Evolutionary conservation across 1,140 invertebrate species (phyloP), one percentile per base, ranked within the genome.

Genomic region (Aricia agestis): DNA sequence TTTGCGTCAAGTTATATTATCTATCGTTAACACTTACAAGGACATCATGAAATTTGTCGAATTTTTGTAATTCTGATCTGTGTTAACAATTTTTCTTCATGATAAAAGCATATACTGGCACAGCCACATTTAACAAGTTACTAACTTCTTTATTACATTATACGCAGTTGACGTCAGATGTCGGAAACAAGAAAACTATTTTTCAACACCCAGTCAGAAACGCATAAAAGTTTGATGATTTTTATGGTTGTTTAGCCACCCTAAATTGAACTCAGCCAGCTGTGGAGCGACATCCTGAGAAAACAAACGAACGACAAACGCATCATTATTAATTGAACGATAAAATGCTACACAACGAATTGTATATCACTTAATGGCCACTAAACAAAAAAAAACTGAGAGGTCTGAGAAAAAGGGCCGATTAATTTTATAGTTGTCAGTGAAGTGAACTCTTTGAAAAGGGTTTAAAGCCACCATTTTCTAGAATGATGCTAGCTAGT

Each of bases 251-350:
- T 79, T 74, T 79, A 74, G 69, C 71, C 83, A 82, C 83, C 79
- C 85, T 69, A 79, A 76, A 76, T 72, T 74, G 69, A 77, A 74
- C 70, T 72, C 76, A 83, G 78, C 78, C 83, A 87, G 81, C 83
- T 82, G 78, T 78, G 81, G 79, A 82, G 82, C 82, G 82, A 81
- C 83, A 86, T 89, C 87, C 87, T 87, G 85, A 80, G 78, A 80
- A 74, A 78, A 86, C 87, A 87, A 89, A 86, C 84, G 72, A 76
- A 86, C 85, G 86, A 89, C 85, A 84, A 87, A 82, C 81, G 76
- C 74, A 74, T 74, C 82, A 78, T 69, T 67, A 78, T 78, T 75
- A 72, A 72, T 73, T 77, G 73, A 68, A 73, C 71, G 69, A 69
- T 72, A 15, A 69, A 41, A 63, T 58, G 59, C 61, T 69, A 69